Percentiles rank a stretch among this genome's conserved stretches.
Evolutionary conservation across 2,888 invertebrate species (phyloP).

Genomic region (Homarus gammarus): DNA sequence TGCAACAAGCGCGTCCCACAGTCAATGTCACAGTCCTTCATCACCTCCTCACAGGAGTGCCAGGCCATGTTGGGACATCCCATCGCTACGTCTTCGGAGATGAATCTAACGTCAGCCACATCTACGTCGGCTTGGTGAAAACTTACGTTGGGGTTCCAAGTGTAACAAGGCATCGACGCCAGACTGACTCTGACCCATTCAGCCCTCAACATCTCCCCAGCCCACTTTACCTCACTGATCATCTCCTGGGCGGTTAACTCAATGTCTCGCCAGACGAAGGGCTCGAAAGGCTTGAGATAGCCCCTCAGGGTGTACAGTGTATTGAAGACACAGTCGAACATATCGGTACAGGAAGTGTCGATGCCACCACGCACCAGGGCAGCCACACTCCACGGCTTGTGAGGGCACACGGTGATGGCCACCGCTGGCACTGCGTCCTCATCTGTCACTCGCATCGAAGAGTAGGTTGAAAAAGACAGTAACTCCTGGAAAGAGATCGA

Average conservation of each 20-base stretch:
- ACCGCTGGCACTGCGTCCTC: constrained; percentile 13
- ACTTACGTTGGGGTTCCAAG: constrained; percentile 25
- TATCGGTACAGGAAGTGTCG: constrained; percentile 8
- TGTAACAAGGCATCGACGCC: constrained; percentile 31
- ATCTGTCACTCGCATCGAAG: constrained; percentile 36
- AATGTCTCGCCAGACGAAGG: constrained; percentile 8
- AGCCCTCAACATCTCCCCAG: background rate
- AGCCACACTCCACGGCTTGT: constrained; percentile 32
- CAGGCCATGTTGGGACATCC: background rate
- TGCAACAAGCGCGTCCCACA: constrained; percentile 22
- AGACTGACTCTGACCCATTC: constrained; percentile 5
- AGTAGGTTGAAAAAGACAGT: constrained; percentile 18
- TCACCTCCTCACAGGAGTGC: constrained; percentile 4
- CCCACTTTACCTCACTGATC: constrained; percentile 1
- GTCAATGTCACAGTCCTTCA: constrained; percentile 5
- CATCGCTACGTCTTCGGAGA: background rate
- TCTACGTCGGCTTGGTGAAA: background rate
- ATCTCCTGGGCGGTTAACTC: background rate
- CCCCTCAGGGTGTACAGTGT: constrained; percentile 33
- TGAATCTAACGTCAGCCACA: background rate
- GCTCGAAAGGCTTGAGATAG: background rate
- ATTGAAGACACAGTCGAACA: constrained; percentile 13
- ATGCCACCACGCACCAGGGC: constrained; percentile 29
- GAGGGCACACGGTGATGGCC: constrained; percentile 42
- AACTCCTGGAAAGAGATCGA: constrained; percentile 19